phyloP scores from a whole-genome alignment of 2,113 vertebrate genomes.

The Indicator maculatus region DNA sequence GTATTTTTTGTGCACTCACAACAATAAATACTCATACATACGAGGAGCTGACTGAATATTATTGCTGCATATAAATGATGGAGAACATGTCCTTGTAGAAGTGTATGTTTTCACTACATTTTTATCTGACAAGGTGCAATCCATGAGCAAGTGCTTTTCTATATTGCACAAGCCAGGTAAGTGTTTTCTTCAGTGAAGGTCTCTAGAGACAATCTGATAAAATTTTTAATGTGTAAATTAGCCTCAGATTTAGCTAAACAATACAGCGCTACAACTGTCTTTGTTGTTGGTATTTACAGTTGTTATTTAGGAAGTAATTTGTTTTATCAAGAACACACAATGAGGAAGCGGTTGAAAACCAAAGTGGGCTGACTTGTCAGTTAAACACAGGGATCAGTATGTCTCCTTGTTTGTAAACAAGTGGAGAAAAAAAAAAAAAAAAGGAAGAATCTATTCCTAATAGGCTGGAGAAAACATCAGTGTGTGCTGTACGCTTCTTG shows the following conservation, averaged over 20 bases:
- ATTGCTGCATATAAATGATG: background rate
- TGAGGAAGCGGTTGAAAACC: background rate
- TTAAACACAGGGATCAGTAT: background rate
- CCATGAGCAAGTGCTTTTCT: background rate
- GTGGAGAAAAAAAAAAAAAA: background rate
- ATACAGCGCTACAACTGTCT: background rate
- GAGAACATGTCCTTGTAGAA: background rate
- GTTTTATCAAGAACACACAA: background rate
- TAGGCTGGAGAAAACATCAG: background rate
- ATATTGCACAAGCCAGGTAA: slow-evolving; percentile 40
- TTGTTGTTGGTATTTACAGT: background rate
- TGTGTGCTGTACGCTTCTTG: background rate
- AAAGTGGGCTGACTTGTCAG: too few relatives aligned
- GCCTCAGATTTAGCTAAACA: background rate
- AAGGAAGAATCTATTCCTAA: background rate
- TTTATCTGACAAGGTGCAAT: slow-evolving; percentile 8
- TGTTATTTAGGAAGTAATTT: background rate
- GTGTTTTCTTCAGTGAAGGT: background rate
- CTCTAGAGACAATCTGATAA: background rate
- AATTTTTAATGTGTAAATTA: background rate
- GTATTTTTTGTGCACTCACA: background rate
- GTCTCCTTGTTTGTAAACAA: background rate
- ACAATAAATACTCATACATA: background rate
- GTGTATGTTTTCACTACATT: background rate
- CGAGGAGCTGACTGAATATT: background rate